phyloP scores from a whole-genome alignment of 2,113 vertebrate species.

The Heterotis niloticus region DNA sequence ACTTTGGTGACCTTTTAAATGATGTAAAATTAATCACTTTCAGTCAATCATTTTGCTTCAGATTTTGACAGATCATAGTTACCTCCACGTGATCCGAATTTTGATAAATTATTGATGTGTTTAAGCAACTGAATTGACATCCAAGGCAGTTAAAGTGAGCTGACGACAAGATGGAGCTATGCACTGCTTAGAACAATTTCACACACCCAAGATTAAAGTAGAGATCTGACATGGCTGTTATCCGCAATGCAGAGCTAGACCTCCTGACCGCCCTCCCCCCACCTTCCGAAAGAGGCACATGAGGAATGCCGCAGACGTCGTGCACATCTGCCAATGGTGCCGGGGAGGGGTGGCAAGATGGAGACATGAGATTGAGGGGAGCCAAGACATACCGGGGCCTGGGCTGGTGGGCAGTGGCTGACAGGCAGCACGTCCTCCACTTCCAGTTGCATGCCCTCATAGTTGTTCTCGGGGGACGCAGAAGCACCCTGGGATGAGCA shows the following conservation, averaged over 20 bases:
- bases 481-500: conserved; percentile 66
- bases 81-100: background rate
- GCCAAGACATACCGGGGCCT: conserved; percentile 66
- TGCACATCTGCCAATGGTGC: conserved; percentile 5
- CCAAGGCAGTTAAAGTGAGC: background rate
- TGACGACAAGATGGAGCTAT: background rate
- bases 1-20: no score
- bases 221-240: background rate
- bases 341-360: conserved; percentile 23
- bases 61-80: background rate
- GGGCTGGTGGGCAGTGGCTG: conserved; percentile 48
- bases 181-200: background rate
- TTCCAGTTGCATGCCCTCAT: conserved; percentile 71
- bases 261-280: background rate
- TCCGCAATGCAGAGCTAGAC: background rate
- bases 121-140: conserved; percentile 2
- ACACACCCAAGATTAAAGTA: background rate
- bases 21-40: no score
- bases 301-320: background rate
- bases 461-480: conserved; percentile 66
- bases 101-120: conserved; percentile 4
- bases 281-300: background rate
- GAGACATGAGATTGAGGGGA: conserved; percentile 31
- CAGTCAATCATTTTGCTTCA: no score
- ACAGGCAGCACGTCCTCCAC: conserved; percentile 59